phyloP scores from a whole-genome alignment of 2,113 vertebrate genomes.

The Garra rufa region DNA sequence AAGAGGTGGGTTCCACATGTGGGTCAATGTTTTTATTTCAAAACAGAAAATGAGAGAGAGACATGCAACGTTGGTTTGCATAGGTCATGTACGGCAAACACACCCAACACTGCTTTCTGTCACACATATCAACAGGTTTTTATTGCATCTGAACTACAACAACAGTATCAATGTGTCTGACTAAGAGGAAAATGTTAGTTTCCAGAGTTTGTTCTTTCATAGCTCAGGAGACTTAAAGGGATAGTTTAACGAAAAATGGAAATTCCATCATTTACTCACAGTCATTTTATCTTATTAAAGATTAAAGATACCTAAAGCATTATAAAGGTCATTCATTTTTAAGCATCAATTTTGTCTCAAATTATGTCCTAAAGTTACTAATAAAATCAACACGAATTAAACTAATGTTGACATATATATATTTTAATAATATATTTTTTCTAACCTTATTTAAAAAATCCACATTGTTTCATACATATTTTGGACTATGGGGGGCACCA shows the following conservation, averaged over 20 bases:
- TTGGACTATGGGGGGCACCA: too few species aligned
- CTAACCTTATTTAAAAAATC: too few species aligned
- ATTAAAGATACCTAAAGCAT: too few species aligned
- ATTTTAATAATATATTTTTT: too few species aligned
- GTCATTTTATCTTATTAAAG: too few species aligned
- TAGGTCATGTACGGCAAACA: neutral
- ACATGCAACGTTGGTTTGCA: neutral
- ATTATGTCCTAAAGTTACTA: too few species aligned
- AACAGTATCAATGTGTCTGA: neutral
- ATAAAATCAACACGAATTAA: too few species aligned
- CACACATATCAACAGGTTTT: constrained; percentile 25
- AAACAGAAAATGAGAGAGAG: neutral
- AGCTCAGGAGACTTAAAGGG: neutral
- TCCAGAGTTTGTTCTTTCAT: neutral
- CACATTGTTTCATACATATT: too few species aligned
- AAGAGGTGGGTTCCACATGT: constrained; percentile 34
- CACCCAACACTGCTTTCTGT: constrained; percentile 36
- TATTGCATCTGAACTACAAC: neutral
- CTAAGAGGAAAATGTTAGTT: neutral
- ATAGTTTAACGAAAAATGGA: neutral
- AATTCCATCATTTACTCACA: neutral
- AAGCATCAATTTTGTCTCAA: too few species aligned
- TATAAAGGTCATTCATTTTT: too few species aligned
- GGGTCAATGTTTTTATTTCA: constrained; percentile 26
- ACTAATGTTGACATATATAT: too few species aligned